Evolutionary conservation across 2,888 invertebrate species (phyloP), one percentile per base, ranked within the genome.

Genomic region (Platycnemis pennipes): DNA sequence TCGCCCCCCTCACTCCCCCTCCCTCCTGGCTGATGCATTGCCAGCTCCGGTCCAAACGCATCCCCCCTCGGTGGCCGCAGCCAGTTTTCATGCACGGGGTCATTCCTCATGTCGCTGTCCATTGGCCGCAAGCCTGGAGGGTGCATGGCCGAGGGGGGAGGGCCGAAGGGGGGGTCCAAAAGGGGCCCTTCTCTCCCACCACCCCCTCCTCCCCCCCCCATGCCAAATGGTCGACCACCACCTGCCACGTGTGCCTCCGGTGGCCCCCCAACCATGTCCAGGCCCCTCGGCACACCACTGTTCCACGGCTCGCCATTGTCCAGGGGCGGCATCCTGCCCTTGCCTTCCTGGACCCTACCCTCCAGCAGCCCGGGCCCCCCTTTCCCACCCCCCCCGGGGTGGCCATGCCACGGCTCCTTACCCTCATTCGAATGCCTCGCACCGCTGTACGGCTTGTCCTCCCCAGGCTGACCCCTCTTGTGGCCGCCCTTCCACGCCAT

Each of bases 61-160:
- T 77, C 77, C 22, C 63, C 63, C 37, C 77, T 37, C 26, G 2
- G n/a, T 7, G 5, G 26, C 31, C 4, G 31, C 77, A 2, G 11
- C 63, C 63, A 63, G 63, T 63, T 63, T 3, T 63, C 26, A 2
- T 22, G 5, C 13, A 37, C 13, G 37, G 56, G 42, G 0, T 91
- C 91, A n/a, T 91, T 42, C 7, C 91, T 19, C 91, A 91, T 63
- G 63, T 91, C 91, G 69, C 91, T 69, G 26, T 91, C 91, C 91
- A 91, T 44, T 45, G 37, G 45, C 22, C 91, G 63, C 56, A 56
- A 44, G 26, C 91, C 44, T 2, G n/a, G 44, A 26, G 4, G 88
- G 42, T 42, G 19, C 53, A 89, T 42, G 3, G 42, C 53, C 11
- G 89, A 37, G 53, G 56, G 37, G 5, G n/a, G 86, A 19, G 86